phyloP scores from a whole-genome alignment of 2,797 vertebrate genomes.

The Serranus cabrilla region DNA sequence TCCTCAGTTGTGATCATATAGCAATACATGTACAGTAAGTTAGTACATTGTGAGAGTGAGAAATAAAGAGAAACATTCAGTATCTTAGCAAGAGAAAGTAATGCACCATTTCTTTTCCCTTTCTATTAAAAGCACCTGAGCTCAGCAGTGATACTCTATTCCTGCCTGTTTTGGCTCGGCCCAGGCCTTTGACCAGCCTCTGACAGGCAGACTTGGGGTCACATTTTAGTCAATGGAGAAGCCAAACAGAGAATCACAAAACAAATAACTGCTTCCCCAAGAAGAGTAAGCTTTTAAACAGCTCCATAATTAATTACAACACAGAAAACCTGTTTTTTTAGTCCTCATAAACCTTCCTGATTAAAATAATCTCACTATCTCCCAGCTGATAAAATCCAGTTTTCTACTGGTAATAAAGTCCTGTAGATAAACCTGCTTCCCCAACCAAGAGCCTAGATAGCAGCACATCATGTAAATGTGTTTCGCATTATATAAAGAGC shows the following conservation, averaged over 20 bases:
- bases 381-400: constrained; percentile 12
- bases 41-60: not conserved
- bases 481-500: constrained; percentile 45
- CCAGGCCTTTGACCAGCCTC: constrained; percentile 50
- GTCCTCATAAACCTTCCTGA: not conserved
- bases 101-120: constrained; percentile 35
- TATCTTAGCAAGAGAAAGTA: constrained; percentile 15
- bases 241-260: not conserved
- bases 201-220: constrained; percentile 6
- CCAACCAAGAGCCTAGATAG: not conserved
- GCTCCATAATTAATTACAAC: not conserved
- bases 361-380: not conserved
- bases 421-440: constrained; percentile 1
- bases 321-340: not conserved
- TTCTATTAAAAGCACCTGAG: constrained; percentile 67
- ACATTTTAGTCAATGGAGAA: constrained; percentile 9
- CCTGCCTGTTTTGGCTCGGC: constrained; percentile 47
- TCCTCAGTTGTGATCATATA: not conserved
- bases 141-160: constrained; percentile 46
- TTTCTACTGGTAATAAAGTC: constrained; percentile 14
- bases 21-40: not conserved
- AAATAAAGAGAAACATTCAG: not conserved
- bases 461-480: constrained; percentile 41
- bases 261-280: not conserved
- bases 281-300: not conserved